A percentile compares a stretch with the other conserved stretches of the same genome.
These are phyloP conservation scores for Blastobasis adustella DNA, from an alignment of 2,888 invertebrate species.

Conservation along the genomic window DNA sequence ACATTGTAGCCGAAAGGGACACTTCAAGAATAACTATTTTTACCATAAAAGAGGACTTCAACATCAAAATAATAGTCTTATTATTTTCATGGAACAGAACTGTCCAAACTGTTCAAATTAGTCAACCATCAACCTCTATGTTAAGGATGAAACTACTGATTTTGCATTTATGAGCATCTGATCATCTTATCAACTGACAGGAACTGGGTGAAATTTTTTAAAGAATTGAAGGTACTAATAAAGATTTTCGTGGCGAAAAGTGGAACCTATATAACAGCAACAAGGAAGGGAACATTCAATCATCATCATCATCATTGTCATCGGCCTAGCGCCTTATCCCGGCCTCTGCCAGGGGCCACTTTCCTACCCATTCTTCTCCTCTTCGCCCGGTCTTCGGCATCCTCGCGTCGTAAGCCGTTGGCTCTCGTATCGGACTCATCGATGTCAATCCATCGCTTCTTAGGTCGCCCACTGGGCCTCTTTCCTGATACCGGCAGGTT, in stretches of 20 bases:
- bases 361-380: no score
- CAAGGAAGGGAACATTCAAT: slow-evolving; percentile 24
- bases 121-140: slow-evolving; percentile 4
- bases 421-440: no score
- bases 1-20: slow-evolving; percentile 28
- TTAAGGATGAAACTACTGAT: not conserved
- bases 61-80: slow-evolving; percentile 2
- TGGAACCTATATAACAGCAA: slow-evolving; percentile 23
- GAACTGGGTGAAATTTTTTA: slow-evolving; percentile 13
- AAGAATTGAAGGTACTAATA: slow-evolving; percentile 15
- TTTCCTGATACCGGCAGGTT: no score
- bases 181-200: slow-evolving; percentile 18
- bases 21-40: slow-evolving; percentile 27
- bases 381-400: no score
- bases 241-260: slow-evolving; percentile 31
- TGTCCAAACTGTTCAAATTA: slow-evolving; percentile 11
- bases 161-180: slow-evolving; percentile 19
- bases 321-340: no score
- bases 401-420: no score
- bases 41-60: slow-evolving; percentile 15
- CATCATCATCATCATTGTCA: no score
- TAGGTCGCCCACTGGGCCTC: no score
- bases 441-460: no score
- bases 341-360: no score
- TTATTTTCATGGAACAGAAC: no score